Percentiles rank a stretch among this genome's conserved stretches.
These are phyloP conservation scores for Meloidogyne floridensis DNA, from an alignment of 1,140 invertebrate genomes.

Conservation along the genomic window DNA sequence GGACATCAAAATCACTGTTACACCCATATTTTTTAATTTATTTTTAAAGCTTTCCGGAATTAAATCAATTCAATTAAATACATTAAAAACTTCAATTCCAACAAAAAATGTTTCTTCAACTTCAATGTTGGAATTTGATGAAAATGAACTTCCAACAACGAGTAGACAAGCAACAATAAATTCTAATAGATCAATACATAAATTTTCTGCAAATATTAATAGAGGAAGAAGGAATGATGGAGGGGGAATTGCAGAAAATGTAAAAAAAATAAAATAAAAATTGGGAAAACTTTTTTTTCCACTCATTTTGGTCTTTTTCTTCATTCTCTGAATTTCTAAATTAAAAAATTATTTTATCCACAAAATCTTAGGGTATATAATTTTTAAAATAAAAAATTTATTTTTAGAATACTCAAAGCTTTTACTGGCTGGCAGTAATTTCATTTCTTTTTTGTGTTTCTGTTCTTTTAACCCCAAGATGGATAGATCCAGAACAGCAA, in stretches of 20 bases:
- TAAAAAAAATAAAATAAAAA: background rate
- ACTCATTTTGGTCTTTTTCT: too few species aligned
- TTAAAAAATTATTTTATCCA: too few species aligned
- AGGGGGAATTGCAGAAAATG: background rate
- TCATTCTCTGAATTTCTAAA: too few species aligned
- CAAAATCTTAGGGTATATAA: background rate
- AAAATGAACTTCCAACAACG: slow-evolving; percentile 2
- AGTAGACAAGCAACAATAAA: background rate
- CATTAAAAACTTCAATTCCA: background rate
- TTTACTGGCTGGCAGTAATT: slow-evolving; percentile 18
- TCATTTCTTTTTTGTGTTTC: slow-evolving; percentile 16
- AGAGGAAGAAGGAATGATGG: background rate
- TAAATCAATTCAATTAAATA: slow-evolving; percentile 7
- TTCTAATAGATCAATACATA: slow-evolving; percentile 2
- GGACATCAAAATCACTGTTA: too few species aligned
- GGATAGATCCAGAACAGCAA: slow-evolving; percentile 2
- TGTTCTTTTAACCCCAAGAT: slow-evolving; percentile 7
- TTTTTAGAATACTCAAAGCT: slow-evolving; percentile 2
- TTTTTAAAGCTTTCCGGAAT: background rate
- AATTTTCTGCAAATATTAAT: background rate
- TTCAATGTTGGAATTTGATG: slow-evolving; percentile 9
- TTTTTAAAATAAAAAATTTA: background rate
- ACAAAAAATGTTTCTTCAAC: background rate
- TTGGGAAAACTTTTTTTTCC: slow-evolving; percentile 20
- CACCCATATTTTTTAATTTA: background rate